Evolutionary conservation across 2,797 vertebrate species (phyloP).

Genomic region (Poecile montanus): DNA sequence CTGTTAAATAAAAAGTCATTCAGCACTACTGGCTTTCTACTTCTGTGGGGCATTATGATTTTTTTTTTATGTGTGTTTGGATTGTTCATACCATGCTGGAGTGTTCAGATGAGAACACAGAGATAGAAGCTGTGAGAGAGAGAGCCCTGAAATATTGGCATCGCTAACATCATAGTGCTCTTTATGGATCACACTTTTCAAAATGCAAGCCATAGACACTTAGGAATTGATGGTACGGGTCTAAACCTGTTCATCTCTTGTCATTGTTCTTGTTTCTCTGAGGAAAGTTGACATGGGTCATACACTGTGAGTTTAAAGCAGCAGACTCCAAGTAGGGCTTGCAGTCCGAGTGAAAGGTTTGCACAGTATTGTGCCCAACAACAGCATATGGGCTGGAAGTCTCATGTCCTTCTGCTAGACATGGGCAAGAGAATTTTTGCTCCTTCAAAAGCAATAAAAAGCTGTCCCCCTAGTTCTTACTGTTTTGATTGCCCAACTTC

Average conservation of each 20-base stretch:
- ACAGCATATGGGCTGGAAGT: not conserved
- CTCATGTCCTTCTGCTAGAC: not conserved
- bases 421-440: not conserved
- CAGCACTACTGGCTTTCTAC: not conserved
- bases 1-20: not conserved
- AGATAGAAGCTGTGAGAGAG: not conserved
- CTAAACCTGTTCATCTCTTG: not conserved
- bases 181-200: not conserved
- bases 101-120: not conserved
- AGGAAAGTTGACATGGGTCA: not conserved
- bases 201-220: not conserved
- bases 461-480: not conserved
- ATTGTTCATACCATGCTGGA: not conserved
- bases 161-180: not conserved
- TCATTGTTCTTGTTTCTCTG: not conserved
- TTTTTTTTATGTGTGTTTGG: conserved; percentile 22
- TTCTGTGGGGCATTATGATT: conserved; percentile 2
- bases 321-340: not conserved
- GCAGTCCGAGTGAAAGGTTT: not conserved
- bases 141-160: not conserved
- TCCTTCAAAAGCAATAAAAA: not conserved
- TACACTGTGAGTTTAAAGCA: not conserved
- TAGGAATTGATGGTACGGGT: not conserved
- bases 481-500: not conserved
- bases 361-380: not conserved